Evolutionary conservation across 2,888 invertebrate genomes (phyloP).

Genomic region (Beris morrisii): DNA sequence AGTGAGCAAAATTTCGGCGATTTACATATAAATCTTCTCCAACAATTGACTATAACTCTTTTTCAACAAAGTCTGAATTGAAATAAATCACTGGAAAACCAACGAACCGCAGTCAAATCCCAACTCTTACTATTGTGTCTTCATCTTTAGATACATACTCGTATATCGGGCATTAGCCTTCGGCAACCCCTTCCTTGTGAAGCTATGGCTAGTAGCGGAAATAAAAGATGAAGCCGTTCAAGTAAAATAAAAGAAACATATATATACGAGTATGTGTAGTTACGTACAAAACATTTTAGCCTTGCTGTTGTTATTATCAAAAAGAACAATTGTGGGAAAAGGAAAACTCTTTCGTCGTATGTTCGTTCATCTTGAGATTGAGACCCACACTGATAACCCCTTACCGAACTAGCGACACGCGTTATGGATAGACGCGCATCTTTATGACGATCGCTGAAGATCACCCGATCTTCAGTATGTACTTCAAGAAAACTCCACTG

Average conservation of each 20-base stretch:
- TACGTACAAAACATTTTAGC: not conserved
- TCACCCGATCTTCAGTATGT: not conserved
- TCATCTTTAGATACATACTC: not conserved
- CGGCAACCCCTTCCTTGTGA: slow-evolving; percentile 9
- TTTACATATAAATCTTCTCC: slow-evolving; percentile 3
- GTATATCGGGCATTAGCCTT: slow-evolving; percentile 28
- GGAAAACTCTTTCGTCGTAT: not conserved
- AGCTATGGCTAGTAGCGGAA: slow-evolving; percentile 16
- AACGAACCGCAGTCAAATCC: slow-evolving; percentile 10
- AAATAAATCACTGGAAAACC: slow-evolving; percentile 14
- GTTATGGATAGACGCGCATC: slow-evolving; percentile 1
- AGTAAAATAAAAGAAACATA: not conserved
- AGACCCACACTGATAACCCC: not conserved
- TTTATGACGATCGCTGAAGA: too few relatives aligned
- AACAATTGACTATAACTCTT: slow-evolving; percentile 26
- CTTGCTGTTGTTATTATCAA: not conserved
- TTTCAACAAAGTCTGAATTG: not conserved
- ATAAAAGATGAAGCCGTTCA: slow-evolving; percentile 19
- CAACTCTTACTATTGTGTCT: not conserved
- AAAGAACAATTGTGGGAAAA: slow-evolving; percentile 23
- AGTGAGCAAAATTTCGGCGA: too few relatives aligned
- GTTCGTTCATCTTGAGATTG: too few relatives aligned
- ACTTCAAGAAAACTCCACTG: not conserved
- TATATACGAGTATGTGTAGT: too few relatives aligned
- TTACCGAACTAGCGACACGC: slow-evolving; percentile 9